Conservation (phyloP, 1,140 invertebrate species). For the Drosophila bocki region DNA sequence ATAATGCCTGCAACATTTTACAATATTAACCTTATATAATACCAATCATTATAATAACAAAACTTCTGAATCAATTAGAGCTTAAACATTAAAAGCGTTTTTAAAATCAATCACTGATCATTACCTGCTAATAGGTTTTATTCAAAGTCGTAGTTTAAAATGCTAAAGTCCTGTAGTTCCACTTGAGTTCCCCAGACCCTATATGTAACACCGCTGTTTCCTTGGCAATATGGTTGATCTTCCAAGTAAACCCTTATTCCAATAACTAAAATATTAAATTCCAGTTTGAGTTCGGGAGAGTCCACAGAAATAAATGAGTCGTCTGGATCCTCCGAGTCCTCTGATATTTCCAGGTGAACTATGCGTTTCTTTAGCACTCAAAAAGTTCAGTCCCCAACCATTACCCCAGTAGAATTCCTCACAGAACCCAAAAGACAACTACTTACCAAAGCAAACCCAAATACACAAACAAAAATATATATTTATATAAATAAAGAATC, state of each 20-base stretch:
- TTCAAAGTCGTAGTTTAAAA: background rate
- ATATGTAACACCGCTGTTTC: background rate
- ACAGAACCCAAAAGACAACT: slow-evolving; percentile 20
- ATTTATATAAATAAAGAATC: background rate
- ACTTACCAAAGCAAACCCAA: slow-evolving; percentile 43
- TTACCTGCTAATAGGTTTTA: background rate
- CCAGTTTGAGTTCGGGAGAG: slow-evolving; percentile 33
- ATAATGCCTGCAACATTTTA: background rate
- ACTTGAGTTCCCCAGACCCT: background rate
- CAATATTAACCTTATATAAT: slow-evolving; percentile 1
- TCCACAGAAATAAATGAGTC: slow-evolving; percentile 9
- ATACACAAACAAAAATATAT: background rate
- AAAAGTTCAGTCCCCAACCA: background rate
- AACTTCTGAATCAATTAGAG: background rate
- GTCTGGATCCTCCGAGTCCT: slow-evolving; percentile 19
- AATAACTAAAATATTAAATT: slow-evolving; percentile 30
- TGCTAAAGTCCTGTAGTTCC: background rate
- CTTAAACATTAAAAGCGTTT: background rate
- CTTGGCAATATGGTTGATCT: background rate
- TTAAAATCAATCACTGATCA: background rate
- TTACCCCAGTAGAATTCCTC: slow-evolving; percentile 17
- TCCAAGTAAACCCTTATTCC: background rate
- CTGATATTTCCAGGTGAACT: slow-evolving; percentile 55
- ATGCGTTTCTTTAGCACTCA: background rate
- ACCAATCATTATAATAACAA: background rate